Percentiles rank a stretch among this genome's conserved stretches.
Evolutionary conservation across 2,888 invertebrate genomes (phyloP).

Genomic region (Drosophila putrida): DNA sequence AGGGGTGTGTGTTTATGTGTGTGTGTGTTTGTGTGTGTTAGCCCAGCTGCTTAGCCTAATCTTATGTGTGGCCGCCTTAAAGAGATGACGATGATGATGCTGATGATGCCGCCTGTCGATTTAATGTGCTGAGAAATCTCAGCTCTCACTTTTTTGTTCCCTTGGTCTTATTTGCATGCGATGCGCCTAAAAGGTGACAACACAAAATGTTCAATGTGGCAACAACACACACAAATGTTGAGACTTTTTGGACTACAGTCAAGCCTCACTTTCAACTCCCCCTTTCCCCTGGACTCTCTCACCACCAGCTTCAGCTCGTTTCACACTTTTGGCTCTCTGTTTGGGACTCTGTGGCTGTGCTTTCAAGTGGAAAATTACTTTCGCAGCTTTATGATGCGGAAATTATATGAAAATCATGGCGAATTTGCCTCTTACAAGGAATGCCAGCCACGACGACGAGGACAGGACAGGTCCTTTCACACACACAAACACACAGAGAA

Average conservation of each 20-base stretch:
- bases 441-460: conserved; percentile 45
- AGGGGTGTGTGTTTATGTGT: conserved; percentile 29
- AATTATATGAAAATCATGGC: conserved; percentile 85
- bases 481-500: conserved; percentile 12
- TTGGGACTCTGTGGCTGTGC: conserved; percentile 63
- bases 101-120: conserved; percentile 51
- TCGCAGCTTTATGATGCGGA: conserved; percentile 85
- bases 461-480: conserved; percentile 36
- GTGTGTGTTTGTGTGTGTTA: conserved; percentile 32
- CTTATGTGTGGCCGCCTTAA: conserved; percentile 74
- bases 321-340: conserved; percentile 47
- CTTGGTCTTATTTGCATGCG: conserved; percentile 65
- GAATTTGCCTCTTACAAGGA: conserved; percentile 79
- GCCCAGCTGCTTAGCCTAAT: conserved; percentile 77
- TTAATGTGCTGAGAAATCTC: conserved; percentile 75
- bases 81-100: conserved; percentile 50
- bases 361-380: conserved; percentile 85
- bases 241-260: conserved; percentile 41
- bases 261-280: neutral
- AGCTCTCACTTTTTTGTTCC: conserved; percentile 38
- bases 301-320: conserved; percentile 20
- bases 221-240: conserved; percentile 51
- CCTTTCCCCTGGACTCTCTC: neutral
- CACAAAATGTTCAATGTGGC: conserved; percentile 76
- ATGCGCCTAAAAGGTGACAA: conserved; percentile 71